Evolutionary conservation across 2,888 invertebrate genomes (phyloP), one percentile per base, ranked within the genome.

Genomic region (Drosophila cracens): DNA sequence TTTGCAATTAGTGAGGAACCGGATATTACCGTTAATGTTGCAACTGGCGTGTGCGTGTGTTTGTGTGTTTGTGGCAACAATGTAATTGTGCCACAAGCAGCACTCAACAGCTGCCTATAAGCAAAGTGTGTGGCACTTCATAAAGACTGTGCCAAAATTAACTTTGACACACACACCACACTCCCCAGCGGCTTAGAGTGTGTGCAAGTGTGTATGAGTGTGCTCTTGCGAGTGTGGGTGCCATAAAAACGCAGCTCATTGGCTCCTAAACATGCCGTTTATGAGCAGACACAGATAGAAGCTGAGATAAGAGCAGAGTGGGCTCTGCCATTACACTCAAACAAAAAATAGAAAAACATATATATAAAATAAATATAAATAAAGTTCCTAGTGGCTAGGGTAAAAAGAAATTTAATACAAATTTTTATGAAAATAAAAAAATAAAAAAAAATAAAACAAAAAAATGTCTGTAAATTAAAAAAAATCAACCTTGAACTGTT

Each of bases 231-330:
- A 33, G 38, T 54, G 53, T 70, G 67, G 25, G 59, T 74, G 79
- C 46, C 74, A 84, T 87, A 84, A 83, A 83, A 82, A 72, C 71
- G 73, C 83, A 85, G 83, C 70, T 85, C 87, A 87, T 83, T 83
- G 71, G 78, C 71, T 62, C 51, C 78, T 87, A 82, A 85, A 85
- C 71, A 81, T 79, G 65, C 58, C 72, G 72, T 81, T 82, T 73
- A 82, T 76, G 76, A 64, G 63, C 34, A 34, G 21, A 54, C 54
- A 78, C 51, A 64, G 25, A 59, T 52, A 71, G 25, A 21, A 31
- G 25, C 53, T 2, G 18, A 49, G 56, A 27, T 25, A 38, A 51
- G 2, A 10, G 43, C 7, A 43, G 52, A 33, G 13, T 31, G 52
- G 21, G 33, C 29, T 18, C 27, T 3, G 49, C 27, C 10, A 18